Percentiles rank a stretch among this genome's conserved stretches.
phyloP scores from a whole-genome alignment of 37 sponge, comb jelly and placozoan species.

The Chondrosia reniformis region DNA sequence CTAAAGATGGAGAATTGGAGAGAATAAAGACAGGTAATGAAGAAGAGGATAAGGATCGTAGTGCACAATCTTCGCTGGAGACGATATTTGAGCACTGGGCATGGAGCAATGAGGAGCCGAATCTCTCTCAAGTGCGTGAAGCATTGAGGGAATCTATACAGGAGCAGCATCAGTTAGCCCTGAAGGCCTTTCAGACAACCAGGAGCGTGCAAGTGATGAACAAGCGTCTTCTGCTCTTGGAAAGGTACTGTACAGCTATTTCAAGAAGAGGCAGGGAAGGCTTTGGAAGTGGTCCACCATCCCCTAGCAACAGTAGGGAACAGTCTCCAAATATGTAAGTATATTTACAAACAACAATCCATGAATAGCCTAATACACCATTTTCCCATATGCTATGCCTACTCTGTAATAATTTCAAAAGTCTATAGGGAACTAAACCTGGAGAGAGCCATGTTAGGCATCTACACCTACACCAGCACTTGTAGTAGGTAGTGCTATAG shows the following conservation, averaged over 20 bases:
- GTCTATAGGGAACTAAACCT: no score
- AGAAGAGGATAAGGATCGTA: constrained; percentile 23
- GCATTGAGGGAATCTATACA: constrained; percentile 44
- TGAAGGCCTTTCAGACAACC: constrained; percentile 39
- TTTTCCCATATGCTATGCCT: no score
- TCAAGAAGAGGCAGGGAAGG: neutral
- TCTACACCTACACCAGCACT: neutral
- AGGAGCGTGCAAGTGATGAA: constrained; percentile 44
- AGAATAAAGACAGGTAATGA: constrained; percentile 5
- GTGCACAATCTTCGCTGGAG: constrained; percentile 23
- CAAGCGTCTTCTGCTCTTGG: constrained; percentile 62
- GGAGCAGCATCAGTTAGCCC: constrained; percentile 56
- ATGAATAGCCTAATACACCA: no score
- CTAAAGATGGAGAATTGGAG: constrained; percentile 32
- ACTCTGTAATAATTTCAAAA: no score
- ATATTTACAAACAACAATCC: no score
- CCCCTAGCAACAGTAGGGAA: no score
- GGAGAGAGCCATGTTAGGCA: no score
- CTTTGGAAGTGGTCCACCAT: no score
- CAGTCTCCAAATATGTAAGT: no score
- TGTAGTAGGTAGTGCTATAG: no score
- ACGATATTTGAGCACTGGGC: constrained; percentile 69
- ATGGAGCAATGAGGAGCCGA: constrained; percentile 68
- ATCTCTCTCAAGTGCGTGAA: constrained; percentile 45
- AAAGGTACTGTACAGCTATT: constrained; percentile 54